These are phyloP conservation scores for Nyctibius grandis DNA, from an alignment of 2,797 vertebrate genomes.

Conservation along the genomic window DNA sequence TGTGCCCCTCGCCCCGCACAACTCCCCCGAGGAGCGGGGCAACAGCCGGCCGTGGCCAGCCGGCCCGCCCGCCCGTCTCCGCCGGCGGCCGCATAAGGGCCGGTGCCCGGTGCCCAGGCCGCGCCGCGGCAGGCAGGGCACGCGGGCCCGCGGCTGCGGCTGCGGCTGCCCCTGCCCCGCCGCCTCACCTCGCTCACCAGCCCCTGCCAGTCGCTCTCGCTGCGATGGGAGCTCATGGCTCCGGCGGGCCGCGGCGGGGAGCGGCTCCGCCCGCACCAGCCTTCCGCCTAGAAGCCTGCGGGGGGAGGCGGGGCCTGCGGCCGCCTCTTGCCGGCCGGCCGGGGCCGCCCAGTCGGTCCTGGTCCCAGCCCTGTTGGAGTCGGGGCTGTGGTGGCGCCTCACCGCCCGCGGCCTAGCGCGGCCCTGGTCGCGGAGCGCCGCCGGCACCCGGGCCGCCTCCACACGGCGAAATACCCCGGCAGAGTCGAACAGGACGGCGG, in stretches of 20 bases:
- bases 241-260: not conserved
- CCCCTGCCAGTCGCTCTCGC: slow-evolving; percentile 92
- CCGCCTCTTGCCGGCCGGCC: not conserved
- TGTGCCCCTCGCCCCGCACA: not conserved
- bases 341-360: not conserved
- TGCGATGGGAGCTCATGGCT: slow-evolving; percentile 82
- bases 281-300: not conserved
- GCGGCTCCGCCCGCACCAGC: not conserved
- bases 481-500: not conserved
- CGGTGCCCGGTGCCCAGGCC: not conserved
- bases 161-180: not conserved
- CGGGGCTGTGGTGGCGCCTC: no score
- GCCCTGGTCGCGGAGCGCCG: not conserved
- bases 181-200: slow-evolving; percentile 90
- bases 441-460: not conserved
- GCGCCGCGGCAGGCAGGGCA: not conserved
- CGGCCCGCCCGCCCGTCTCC: not conserved
- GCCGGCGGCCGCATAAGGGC: not conserved
- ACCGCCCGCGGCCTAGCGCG: not conserved
- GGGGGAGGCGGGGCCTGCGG: slow-evolving; percentile 16
- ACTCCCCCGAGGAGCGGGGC: not conserved
- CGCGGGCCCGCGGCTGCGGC: not conserved
- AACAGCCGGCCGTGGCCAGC: no score
- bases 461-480: no score
- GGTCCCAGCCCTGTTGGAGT: not conserved